Base-by-base conservation (phyloP, 2,888 invertebrate species). In the Drosophila niveifrons region DNA sequence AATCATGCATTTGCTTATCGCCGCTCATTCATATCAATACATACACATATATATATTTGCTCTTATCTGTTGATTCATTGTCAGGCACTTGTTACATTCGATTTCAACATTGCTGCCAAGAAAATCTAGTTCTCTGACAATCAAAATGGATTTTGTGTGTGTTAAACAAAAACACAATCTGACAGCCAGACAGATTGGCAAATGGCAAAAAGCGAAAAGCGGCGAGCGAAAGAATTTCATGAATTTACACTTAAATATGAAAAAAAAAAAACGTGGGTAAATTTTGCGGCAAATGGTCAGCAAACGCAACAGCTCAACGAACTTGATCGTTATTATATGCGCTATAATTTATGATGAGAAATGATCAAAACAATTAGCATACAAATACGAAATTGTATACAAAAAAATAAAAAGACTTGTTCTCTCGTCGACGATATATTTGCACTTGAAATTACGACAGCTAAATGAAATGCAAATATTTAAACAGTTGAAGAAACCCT, bases 391-490 rank as follows among this genome's bases (percentile, higher is more conserved):
- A 62, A 66, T 48, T 43, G 15, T 57, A 52, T 58, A 34, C 23
- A 23, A 23, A 23, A 6, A 6, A 23, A 4, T 36, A 10, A 10
- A 17, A 28, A 50, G n/a, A 10, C 15, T 64, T 29, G 13, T 29
- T 39, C 43, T 28, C 11, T 43, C 6, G 8, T 31, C 10, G 31
- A 10, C 31, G 13, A 29, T 39, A 44, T 56, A 58, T 65, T 58
- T 58, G 68, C 41, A 52, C 15, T 43, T 31, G 23, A 41, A 78
- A 79, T 73, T 80, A 76, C 68, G 66, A 76, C 47, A 58, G 52
- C 43, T 36, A 44, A 64, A 55, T 36, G 59, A 71, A 73, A 53
- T 63, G 46, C 50, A 66, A 80, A 80, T 80, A 78, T 80, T 80
- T 64, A 61, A 63, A 66, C 78, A 72, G 66, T 78, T 74, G 56